Evolutionary conservation across 2,888 invertebrate genomes (phyloP).

Genomic region (Ectobius pallidus): DNA sequence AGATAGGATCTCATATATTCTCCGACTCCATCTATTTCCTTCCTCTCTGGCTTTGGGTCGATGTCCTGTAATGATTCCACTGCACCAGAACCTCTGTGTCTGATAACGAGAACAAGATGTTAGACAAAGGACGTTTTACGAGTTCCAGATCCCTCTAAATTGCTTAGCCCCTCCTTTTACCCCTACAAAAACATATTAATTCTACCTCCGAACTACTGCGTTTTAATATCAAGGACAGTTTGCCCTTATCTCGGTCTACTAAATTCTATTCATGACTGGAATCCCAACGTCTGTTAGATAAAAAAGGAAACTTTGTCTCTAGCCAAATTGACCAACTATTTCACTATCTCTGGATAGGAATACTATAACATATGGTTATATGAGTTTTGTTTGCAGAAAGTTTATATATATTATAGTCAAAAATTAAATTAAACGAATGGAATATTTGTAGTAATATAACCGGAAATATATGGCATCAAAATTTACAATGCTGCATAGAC

Average conservation of each 20-base stretch:
- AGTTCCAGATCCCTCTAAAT: not conserved
- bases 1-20: not conserved
- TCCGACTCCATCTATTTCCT: not conserved
- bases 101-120: not conserved
- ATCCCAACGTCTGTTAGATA: not conserved
- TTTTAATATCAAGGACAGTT: not conserved
- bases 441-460: too few species aligned
- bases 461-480: too few species aligned
- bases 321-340: too few species aligned
- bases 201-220: not conserved
- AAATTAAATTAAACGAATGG: too few species aligned
- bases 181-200: not conserved
- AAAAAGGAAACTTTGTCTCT: not conserved
- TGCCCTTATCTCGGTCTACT: not conserved
- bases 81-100: not conserved
- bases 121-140: not conserved
- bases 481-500: too few species aligned
- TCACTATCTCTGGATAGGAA: too few species aligned
- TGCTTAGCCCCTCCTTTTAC: not conserved
- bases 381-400: too few species aligned
- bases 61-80: not conserved
- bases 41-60: too few species aligned
- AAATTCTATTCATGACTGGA: not conserved
- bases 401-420: too few species aligned
- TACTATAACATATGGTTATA: too few species aligned